Evolutionary conservation across 2,113 vertebrate species (phyloP).

Genomic region (Melanerpes aurifrons): DNA sequence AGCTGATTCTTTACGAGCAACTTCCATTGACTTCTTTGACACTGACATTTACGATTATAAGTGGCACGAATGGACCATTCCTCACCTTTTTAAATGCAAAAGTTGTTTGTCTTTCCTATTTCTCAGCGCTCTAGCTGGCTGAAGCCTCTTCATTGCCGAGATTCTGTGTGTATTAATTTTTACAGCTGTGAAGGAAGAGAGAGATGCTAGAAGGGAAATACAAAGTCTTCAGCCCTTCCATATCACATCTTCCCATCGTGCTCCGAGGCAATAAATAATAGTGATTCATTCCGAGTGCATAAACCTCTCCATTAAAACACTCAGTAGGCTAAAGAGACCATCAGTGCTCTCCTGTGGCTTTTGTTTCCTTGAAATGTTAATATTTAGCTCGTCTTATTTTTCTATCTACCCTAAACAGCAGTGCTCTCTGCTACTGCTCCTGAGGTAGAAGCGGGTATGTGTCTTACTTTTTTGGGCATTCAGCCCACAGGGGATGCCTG

Average conservation of each 20-base stretch:
- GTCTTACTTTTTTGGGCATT: not conserved
- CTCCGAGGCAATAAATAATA: constrained; percentile 65
- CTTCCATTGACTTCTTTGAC: not conserved
- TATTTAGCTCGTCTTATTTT: constrained; percentile 66
- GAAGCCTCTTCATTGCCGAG: not conserved
- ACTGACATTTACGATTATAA: constrained; percentile 1
- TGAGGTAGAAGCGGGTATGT: not conserved
- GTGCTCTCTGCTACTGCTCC: not conserved
- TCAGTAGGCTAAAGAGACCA: constrained; percentile 67
- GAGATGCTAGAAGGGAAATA: constrained; percentile 27
- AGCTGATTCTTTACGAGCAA: not conserved
- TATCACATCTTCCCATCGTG: not conserved
- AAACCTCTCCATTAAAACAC: constrained; percentile 76
- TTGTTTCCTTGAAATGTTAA: constrained; percentile 76
- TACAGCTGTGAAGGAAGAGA: constrained; percentile 18
- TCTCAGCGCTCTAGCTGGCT: not conserved
- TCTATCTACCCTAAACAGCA: constrained; percentile 42
- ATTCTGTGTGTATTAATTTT: constrained; percentile 16
- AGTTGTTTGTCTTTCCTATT: not conserved
- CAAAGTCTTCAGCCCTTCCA: not conserved
- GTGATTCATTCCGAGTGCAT: constrained; percentile 60
- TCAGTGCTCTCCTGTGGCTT: constrained; percentile 65
- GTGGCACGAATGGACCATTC: not conserved
- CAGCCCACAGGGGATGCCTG: constrained; percentile 5
- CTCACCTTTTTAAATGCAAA: constrained; percentile 14